Evolutionary conservation across 1,140 invertebrate species (phyloP), one percentile per base, ranked within the genome.

Genomic region (Zaprionus kolodkinae): DNA sequence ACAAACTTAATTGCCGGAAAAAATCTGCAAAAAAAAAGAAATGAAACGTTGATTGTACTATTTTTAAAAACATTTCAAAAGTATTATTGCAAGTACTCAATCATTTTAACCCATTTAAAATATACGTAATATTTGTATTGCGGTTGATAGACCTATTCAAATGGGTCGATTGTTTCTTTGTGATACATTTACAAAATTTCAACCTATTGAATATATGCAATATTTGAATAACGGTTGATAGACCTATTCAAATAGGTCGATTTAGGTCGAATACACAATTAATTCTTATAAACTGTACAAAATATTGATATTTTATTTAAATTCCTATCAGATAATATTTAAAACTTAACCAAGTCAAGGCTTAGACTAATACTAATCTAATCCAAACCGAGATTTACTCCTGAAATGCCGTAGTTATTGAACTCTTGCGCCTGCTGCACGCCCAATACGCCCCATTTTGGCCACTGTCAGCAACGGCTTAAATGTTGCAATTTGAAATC

Each of bases 401-500:
- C 12, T 9, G n/a, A n/a, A 17, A n/a, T 3, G 38, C 25, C 40
- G 38, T 62, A 61, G 56, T 66, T 62, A 76, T 72, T 66, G 15
- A 76, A 55, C 45, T 60, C 21, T 35, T 52, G 11, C 25, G 45
- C 45, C n/a, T 21, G 45, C 17, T 21, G 45, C 17, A 50, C 17
- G 15, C 45, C 17, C 17, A 17, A 17, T 4, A 50, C 17, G 45
- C 45, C 27, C 21, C 21, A n/a, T 21, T 21, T 21, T 21, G 21
- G 21, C 21, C 1, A n/a, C 12, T 33, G 43, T 45, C 40, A 45
- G 6, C 21, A 2, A 21, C 21, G 30, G 15, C 25, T 61, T 54
- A 76, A 87, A 80, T 83, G 65, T 61, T 72, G 79, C 77, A 65
- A 83, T 87, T 87, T 80, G 65, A 36, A 82, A 71, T 64, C 83